Conservation (phyloP, 2,888 invertebrate species). For the Pterostichus niger region DNA sequence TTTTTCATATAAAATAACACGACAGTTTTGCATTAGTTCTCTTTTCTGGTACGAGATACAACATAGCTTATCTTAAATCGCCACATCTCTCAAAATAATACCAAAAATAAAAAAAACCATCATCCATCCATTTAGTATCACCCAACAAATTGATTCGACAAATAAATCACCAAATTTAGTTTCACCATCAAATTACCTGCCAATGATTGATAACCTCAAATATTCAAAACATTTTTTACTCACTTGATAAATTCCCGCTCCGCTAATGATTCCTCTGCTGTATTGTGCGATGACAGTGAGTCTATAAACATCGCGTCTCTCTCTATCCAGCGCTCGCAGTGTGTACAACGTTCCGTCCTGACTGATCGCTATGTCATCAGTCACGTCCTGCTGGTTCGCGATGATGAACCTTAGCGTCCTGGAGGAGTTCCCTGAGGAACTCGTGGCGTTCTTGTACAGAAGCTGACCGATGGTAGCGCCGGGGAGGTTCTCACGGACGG, state of each 20-base stretch:
- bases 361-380: constrained; percentile 88
- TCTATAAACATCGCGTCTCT: constrained; percentile 85
- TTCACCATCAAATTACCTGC: background rate
- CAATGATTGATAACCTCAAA: constrained; percentile 2
- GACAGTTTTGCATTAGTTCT: too few species aligned
- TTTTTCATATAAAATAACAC: too few species aligned
- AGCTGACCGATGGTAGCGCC: constrained; percentile 87
- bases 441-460: constrained; percentile 78
- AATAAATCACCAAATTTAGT: background rate
- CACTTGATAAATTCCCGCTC: constrained; percentile 88
- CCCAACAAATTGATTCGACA: constrained; percentile 3
- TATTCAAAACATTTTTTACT: constrained; percentile 66
- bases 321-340: constrained; percentile 87
- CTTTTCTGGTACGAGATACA: too few species aligned
- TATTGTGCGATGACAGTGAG: constrained; percentile 90
- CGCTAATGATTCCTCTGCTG: constrained; percentile 83
- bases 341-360: constrained; percentile 90
- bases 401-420: constrained; percentile 85
- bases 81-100: too few species aligned
- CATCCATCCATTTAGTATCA: too few species aligned
- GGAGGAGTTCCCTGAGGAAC: constrained; percentile 59
- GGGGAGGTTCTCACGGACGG: constrained; percentile 87
- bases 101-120: too few species aligned
- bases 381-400: constrained; percentile 90
- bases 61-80: too few species aligned